Conservation (phyloP, 2,113 vertebrate species). For the Eudyptes chrysolophus region DNA sequence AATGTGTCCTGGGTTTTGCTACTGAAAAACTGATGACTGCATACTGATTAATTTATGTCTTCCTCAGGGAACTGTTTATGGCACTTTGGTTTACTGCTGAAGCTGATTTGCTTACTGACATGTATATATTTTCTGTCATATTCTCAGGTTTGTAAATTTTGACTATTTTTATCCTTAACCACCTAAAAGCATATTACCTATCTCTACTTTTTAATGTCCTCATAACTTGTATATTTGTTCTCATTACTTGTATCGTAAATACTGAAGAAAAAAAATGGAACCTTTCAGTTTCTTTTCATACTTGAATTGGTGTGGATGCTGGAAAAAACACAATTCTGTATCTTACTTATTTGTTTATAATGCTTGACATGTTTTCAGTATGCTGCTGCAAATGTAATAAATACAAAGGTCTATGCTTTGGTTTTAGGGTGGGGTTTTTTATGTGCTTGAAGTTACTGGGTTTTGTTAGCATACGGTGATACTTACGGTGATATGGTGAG, state of each 20-base stretch:
- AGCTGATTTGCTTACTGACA: slow-evolving; percentile 84
- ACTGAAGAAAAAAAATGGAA: background rate
- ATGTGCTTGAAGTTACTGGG: background rate
- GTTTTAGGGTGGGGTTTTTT: rapidly evolving
- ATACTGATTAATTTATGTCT: slow-evolving; percentile 20
- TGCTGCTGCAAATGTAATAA: background rate
- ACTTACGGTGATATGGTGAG: background rate
- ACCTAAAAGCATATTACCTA: background rate
- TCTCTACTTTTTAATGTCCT: background rate
- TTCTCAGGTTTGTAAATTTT: slow-evolving; percentile 85
- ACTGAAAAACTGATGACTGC: background rate
- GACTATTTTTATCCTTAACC: background rate
- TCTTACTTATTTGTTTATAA: background rate
- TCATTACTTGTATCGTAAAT: background rate
- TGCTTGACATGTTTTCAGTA: background rate
- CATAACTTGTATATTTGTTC: background rate
- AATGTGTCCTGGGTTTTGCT: background rate
- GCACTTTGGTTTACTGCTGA: slow-evolving; percentile 87
- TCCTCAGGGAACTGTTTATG: slow-evolving; percentile 86
- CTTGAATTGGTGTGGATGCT: background rate
- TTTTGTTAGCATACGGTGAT: background rate
- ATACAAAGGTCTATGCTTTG: background rate
- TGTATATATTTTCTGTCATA: slow-evolving; percentile 90
- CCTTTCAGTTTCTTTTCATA: background rate
- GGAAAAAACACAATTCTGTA: background rate